phyloP scores from a whole-genome alignment of 2,113 vertebrate species.

The Etheostoma spectabile region DNA sequence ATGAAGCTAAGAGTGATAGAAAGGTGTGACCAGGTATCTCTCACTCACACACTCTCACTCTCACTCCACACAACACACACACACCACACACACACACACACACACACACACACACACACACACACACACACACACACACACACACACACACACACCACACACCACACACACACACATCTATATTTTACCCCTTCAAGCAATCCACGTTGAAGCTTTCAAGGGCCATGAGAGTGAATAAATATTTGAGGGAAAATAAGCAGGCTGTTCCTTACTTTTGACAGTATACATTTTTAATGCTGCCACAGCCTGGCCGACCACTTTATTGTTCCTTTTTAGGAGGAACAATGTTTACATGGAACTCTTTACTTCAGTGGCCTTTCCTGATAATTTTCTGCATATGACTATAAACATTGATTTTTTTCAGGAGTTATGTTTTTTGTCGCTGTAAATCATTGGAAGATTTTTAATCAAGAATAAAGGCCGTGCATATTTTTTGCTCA shows the following conservation, averaged over 20 bases:
- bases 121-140: background rate
- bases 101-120: no score
- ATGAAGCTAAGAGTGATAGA: constrained; percentile 49
- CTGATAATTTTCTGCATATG: constrained; percentile 37
- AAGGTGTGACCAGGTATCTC: constrained; percentile 64
- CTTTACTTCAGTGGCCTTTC: constrained; percentile 35
- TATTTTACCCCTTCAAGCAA: constrained; percentile 57
- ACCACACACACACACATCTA: constrained; percentile 5
- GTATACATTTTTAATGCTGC: constrained; percentile 76
- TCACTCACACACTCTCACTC: constrained; percentile 12
- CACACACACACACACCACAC: constrained; percentile 28
- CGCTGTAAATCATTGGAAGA: constrained; percentile 1
- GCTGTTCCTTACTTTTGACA: constrained; percentile 52
- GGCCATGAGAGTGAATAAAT: constrained; percentile 75
- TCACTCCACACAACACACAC: background rate
- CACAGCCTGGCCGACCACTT: constrained; percentile 51
- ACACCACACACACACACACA: constrained; percentile 5
- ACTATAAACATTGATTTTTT: background rate
- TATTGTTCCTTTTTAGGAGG: constrained; percentile 45
- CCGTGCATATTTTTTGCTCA: background rate
- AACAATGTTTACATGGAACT: constrained; percentile 52
- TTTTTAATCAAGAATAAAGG: background rate
- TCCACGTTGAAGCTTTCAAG: constrained; percentile 70
- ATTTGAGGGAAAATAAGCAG: constrained; percentile 76
- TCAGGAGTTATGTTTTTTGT: constrained; percentile 2